phyloP scores from a whole-genome alignment of 2,113 vertebrate species.

The Oenanthe oenanthe region DNA sequence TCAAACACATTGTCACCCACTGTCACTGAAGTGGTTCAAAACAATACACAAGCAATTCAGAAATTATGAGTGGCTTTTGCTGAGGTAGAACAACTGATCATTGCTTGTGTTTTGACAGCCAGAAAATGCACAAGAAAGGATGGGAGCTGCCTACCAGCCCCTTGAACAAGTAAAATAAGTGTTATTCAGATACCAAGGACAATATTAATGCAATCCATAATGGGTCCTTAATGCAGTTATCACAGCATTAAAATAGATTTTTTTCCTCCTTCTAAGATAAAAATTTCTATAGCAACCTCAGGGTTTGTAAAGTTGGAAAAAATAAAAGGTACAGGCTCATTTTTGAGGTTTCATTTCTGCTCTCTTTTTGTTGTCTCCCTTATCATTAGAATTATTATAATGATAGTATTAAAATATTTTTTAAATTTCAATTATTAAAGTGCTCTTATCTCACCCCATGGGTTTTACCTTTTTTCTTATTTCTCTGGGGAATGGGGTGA shows the following conservation, averaged over 20 bases:
- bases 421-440: neutral
- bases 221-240: neutral
- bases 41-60: neutral
- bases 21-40: neutral
- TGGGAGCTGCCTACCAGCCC: constrained; percentile 77
- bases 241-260: neutral
- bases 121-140: constrained; percentile 80
- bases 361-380: neutral
- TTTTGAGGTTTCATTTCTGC: neutral
- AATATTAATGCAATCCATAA: neutral
- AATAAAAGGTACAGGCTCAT: neutral
- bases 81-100: constrained; percentile 70
- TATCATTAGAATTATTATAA: neutral
- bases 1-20: neutral
- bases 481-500: neutral
- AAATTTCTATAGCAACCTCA: neutral
- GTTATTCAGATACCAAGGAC: neutral
- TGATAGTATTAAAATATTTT: neutral
- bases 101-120: constrained; percentile 78
- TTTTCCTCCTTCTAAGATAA: neutral
- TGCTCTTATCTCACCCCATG: neutral
- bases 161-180: constrained; percentile 72
- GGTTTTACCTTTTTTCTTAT: neutral
- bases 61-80: neutral
- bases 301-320: neutral